A percentile compares a stretch with the other conserved stretches of the same genome.
These are phyloP conservation scores for Penaeus japonicus DNA, from an alignment of 1,140 invertebrate genomes.

Conservation along the genomic window DNA sequence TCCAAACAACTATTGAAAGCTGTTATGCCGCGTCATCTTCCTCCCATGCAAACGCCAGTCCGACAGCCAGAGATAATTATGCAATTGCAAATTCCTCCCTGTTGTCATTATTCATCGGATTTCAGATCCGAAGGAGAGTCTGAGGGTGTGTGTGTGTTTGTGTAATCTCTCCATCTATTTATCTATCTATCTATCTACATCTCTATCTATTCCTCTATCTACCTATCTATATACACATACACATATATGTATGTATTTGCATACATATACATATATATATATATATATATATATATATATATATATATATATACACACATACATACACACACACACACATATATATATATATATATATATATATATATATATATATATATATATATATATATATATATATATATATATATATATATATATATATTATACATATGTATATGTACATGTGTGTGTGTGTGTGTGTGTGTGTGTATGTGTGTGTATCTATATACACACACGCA, in stretches of 20 bases:
- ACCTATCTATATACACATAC: background rate
- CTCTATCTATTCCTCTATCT: background rate
- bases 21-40: too few relatives aligned
- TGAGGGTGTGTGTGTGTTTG: too few relatives aligned
- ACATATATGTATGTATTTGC: background rate
- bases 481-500: background rate
- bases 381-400: background rate
- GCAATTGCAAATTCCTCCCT: too few relatives aligned
- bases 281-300: background rate
- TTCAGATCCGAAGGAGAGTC: too few relatives aligned
- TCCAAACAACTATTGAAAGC: too few relatives aligned
- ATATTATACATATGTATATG: constrained; percentile 7
- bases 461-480: background rate
- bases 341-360: constrained; percentile 15
- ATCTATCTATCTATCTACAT: background rate
- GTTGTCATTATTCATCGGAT: too few relatives aligned
- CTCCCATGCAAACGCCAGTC: too few relatives aligned
- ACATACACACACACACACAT: background rate
- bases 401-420: constrained; percentile 2
- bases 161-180: background rate
- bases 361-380: constrained; percentile 8
- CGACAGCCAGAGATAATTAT: too few relatives aligned
- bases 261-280: constrained; percentile 8
- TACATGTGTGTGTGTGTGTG: background rate
- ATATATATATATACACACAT: background rate